Evolutionary conservation across 2,113 vertebrate species (phyloP), one percentile per base, ranked within the genome.

Genomic region (Microtus oregoni): DNA sequence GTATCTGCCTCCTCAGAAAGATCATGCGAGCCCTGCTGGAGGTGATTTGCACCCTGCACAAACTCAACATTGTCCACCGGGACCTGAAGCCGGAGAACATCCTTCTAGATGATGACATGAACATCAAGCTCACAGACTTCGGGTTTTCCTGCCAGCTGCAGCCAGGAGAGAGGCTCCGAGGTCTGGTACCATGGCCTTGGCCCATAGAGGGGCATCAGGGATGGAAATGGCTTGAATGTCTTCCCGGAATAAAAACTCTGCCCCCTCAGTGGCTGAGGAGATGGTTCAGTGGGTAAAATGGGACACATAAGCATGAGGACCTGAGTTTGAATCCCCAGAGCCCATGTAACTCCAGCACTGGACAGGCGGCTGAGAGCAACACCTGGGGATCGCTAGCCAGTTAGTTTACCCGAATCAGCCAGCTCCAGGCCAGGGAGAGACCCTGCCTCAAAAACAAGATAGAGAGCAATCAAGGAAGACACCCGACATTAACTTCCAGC

Each of bases 1-100:
- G 32, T 30, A 22, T 13, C 8, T 70, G 17, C 44, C 63, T 20
- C 44, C 35, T 81, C 94, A 99, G 99, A 97, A 99, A 99, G 96
- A 99, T 99, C 96, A 99, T 99, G 99, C 98, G 99, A 0, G 98
- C 99, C 3, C 98, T 99, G 94, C 98, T 99, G 98, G 99, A 99
- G 86, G 99, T 99, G 95, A 99, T 99, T 92, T 95, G 99, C 93
- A 98, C 98, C 95, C 99, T 99, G 73, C 99, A 99, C 96, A 95
- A 97, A 95, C 99, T 99, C 97, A 98, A 99, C 98, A 99, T 99
- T 0, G 99, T 99, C 82, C 99, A 99, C 96, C 98, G 99, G n/a
- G 99, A 99, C 96, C 98, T 99, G 90, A 99, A 99, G 98, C 99
- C 99, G 0, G 99, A 99, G 97, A 99, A 99, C 98, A 99, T 99